Evolutionary conservation across 2,797 vertebrate genomes (phyloP), one percentile per base, ranked within the genome.

Genomic region (Takifugu ocellatus): DNA sequence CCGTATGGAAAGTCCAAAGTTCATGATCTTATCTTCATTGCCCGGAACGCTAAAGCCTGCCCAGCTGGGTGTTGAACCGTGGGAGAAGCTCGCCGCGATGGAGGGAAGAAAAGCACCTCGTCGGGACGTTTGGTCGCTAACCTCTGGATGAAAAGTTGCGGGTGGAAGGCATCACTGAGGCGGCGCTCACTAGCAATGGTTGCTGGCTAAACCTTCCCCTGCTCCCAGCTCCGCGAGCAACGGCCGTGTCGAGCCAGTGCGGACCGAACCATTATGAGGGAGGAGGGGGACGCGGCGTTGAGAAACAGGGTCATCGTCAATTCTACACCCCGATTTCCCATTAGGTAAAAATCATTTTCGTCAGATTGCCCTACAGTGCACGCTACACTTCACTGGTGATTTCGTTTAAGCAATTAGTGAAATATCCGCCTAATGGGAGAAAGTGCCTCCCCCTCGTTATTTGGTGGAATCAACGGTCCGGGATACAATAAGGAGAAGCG

Each of bases 1-100:
- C 74, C 84, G 83, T 51, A 33, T 5, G 62, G 58, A 78, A 79
- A 88, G 89, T 92, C 86, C 88, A 91, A 92, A 92, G 91, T 93
- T 91, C 91, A 91, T 89, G 84, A 84, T 89, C 82, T 84, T 86
- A 85, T 89, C 87, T 71, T 61, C 78, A 51, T 21, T 14, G 61
- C 55, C 64, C 36, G 54, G 57, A 51, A 64, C 60, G 63, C 77
- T 59, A 59, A 53, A 61, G 68, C 54, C 65, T 68, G 54, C 80
- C 78, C 78, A 7, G 46, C 26, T 49, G 39, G 65, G 61, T 62
- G 31, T 42, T 63, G 74, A 84, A 52, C 70, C 82, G 72, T 78
- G 71, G 55, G 63, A 75, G 60, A 65, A 75, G 62, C 26, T 61
- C 50, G 33, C 25, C 36, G 31, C 9, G 10, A 10, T 33, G 10